phyloP scores from a whole-genome alignment of 2,888 invertebrate genomes.

The Electrophaes corylata region DNA sequence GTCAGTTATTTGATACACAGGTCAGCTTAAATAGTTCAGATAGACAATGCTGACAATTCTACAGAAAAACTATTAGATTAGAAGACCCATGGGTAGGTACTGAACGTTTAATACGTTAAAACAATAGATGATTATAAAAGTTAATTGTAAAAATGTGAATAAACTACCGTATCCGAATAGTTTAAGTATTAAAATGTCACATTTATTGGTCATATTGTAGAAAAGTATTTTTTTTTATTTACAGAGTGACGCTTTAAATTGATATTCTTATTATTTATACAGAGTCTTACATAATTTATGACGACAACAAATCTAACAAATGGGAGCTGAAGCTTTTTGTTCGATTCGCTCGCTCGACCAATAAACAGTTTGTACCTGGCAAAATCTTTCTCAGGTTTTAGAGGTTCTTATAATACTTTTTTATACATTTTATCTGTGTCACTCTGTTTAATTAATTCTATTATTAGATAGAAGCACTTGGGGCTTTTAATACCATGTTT shows the following conservation, averaged over 20 bases:
- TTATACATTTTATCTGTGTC: conserved; percentile 6
- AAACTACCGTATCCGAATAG: conserved; percentile 6
- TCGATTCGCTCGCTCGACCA: too few relatives aligned
- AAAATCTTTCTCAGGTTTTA: too few relatives aligned
- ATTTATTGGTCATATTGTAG: conserved; percentile 46
- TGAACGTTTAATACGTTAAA: neutral
- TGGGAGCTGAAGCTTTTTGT: too few relatives aligned
- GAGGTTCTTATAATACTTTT: neutral
- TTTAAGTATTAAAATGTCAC: conserved; percentile 43
- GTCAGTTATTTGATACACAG: neutral
- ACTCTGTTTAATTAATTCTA: neutral
- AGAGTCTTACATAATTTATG: neutral
- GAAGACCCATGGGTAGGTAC: neutral
- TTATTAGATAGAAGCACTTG: conserved; percentile 49
- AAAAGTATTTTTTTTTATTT: conserved; percentile 34
- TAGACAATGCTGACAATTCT: neutral
- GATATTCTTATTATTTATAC: neutral
- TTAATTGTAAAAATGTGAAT: conserved; percentile 11
- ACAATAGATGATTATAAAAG: neutral
- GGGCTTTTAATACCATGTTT: conserved; percentile 51
- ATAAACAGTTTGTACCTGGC: too few relatives aligned
- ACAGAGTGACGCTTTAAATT: conserved; percentile 14
- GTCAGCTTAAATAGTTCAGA: neutral
- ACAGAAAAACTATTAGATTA: too few relatives aligned
- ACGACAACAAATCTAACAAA: too few relatives aligned